Evolutionary conservation across 1,140 invertebrate genomes (phyloP), one percentile per base, ranked within the genome.

Genomic region (Proctacanthus coquilletti): DNA sequence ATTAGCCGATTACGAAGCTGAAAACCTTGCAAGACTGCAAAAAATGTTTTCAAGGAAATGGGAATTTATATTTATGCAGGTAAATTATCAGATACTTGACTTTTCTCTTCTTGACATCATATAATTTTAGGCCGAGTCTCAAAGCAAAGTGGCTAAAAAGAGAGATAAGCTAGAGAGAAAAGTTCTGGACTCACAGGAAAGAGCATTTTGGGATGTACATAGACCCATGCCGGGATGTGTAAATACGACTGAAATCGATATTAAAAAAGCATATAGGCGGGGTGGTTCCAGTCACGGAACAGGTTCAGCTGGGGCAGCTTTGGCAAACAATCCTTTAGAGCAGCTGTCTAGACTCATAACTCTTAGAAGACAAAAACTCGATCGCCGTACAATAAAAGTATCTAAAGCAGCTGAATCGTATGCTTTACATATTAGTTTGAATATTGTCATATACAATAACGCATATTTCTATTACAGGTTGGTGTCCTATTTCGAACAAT

Each of bases 41-140:
- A 98, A 98, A 70, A 96, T 98, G 86, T 98, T 98, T 62, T 93
- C 87, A 11, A 67, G 94, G 25, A 98, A 98, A 64, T 98, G 95
- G 95, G 95, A 98, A 65, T 98, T 98, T 58, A 98, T 99, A 45
- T 98, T 95, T 61, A 97, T 98, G 91, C 95, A 98, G 68, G 82
- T 80, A 58, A 77, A 69, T 53, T 61, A 62, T 34, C 15, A 36
- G 10, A 10, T 25, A 8, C n/a, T 25, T 8, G n/a, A n/a, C n/a
- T n/a, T n/a, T n/a, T n/a, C n/a, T n/a, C n/a, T n/a, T n/a, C n/a
- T n/a, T n/a, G n/a, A n/a, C n/a, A n/a, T n/a, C n/a, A n/a, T n/a
- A n/a, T n/a, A n/a, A n/a, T 18, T 25, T 15, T 46, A 48, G 63
- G 64, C 53, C 5, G 56, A 60, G 37, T 74, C 75, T 3, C 75